These are phyloP conservation scores for Neoscelio sp. DNA, from an alignment of 2,888 invertebrate genomes.

Conservation along the genomic window DNA sequence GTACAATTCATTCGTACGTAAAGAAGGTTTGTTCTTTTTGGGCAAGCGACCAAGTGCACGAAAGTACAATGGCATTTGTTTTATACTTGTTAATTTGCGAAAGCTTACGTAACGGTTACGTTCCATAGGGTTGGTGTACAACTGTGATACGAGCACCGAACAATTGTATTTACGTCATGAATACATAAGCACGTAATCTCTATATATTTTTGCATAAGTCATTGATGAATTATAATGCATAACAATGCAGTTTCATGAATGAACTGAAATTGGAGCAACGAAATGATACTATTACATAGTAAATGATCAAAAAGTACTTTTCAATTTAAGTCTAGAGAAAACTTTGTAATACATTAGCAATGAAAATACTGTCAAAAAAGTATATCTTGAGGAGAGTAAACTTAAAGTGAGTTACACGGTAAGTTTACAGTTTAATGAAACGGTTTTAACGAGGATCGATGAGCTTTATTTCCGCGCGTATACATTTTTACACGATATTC, in stretches of 20 bases:
- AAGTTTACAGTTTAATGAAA: too few species aligned
- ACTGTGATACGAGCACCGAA: not conserved
- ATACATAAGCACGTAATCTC: not conserved
- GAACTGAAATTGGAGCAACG: not conserved
- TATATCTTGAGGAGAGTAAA: too few species aligned
- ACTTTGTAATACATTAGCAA: too few species aligned
- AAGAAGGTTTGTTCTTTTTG: not conserved
- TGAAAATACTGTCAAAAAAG: too few species aligned
- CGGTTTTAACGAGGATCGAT: too few species aligned
- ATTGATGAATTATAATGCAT: not conserved
- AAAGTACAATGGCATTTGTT: constrained; percentile 8
- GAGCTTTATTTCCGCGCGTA: too few species aligned
- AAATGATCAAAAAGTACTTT: too few species aligned
- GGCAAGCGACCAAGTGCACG: constrained; percentile 4
- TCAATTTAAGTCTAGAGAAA: too few species aligned
- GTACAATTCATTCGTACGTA: not conserved
- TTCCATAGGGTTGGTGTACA: not conserved
- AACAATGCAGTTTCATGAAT: not conserved
- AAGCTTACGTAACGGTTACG: constrained; percentile 15
- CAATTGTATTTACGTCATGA: constrained; percentile 1
- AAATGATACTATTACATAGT: too few species aligned
- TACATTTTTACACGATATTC: too few species aligned
- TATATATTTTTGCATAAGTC: not conserved
- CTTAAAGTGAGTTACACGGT: too few species aligned
- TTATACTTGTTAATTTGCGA: constrained; percentile 34